phyloP scores from a whole-genome alignment of 23 tunicate genomes.

The Styela clava region DNA sequence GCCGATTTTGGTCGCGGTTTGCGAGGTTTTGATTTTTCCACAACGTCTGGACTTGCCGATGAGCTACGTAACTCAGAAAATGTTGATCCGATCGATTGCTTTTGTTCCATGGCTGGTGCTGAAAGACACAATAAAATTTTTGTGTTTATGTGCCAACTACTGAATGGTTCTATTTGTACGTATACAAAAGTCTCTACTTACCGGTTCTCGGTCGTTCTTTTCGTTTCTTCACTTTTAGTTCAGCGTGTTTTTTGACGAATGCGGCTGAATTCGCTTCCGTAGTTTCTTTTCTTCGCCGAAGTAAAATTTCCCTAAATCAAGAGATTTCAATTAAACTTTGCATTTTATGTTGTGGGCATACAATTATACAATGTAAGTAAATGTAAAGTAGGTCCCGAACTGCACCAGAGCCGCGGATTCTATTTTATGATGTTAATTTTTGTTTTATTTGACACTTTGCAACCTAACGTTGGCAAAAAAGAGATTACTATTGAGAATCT shows the following conservation, averaged over 20 bases:
- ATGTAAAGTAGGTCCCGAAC: no score
- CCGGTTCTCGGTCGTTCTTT: not conserved
- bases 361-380: no score
- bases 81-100: slow-evolving; percentile 20
- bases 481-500: no score
- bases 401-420: no score
- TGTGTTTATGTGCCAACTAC: no score
- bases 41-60: slow-evolving; percentile 28
- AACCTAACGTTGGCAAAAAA: no score
- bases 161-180: no score
- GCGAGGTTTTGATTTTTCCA: slow-evolving; percentile 13
- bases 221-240: not conserved
- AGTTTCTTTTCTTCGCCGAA: slow-evolving; percentile 58
- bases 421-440: no score
- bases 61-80: slow-evolving; percentile 87
- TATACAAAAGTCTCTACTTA: not conserved
- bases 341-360: no score
- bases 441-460: no score
- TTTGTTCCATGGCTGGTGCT: not conserved
- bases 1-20: slow-evolving; percentile 83
- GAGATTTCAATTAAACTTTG: not conserved
- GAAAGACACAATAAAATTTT: not conserved
- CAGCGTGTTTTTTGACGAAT: not conserved
- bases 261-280: slow-evolving; percentile 30
- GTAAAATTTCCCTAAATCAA: slow-evolving; percentile 47